These are phyloP conservation scores for Anastrepha obliqua DNA, from an alignment of 1,140 invertebrate genomes.

Conservation along the genomic window DNA sequence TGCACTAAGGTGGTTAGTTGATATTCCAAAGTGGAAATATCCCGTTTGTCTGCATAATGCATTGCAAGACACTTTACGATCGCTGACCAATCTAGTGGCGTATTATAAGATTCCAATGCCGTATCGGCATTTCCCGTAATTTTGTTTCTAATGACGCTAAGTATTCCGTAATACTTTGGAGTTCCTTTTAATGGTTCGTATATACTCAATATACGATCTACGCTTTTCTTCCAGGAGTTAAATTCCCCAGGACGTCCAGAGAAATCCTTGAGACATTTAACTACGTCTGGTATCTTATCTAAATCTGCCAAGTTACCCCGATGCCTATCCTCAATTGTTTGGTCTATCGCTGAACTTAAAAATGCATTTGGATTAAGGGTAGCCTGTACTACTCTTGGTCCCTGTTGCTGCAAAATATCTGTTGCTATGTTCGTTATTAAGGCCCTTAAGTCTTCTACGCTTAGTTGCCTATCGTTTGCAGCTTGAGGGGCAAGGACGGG, in stretches of 20 bases:
- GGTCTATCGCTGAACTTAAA: too few relatives aligned
- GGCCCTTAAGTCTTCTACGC: too few relatives aligned
- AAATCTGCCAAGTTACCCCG: conserved; percentile 22
- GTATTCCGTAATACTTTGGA: conserved; percentile 5
- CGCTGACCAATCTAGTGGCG: conserved; percentile 40
- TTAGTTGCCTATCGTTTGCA: too few relatives aligned
- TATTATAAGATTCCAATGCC: conserved; percentile 56
- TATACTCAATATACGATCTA: not conserved
- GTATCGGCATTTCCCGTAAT: conserved; percentile 37
- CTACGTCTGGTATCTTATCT: conserved; percentile 14
- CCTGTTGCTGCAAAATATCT: too few relatives aligned
- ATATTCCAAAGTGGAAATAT: conserved; percentile 55
- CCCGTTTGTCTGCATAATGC: conserved; percentile 57
- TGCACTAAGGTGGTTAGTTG: conserved; percentile 56
- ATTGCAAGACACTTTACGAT: conserved; percentile 55
- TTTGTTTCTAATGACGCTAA: conserved; percentile 11
- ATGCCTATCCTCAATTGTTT: not conserved
- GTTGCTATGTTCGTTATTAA: too few relatives aligned
- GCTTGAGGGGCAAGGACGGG: too few relatives aligned
- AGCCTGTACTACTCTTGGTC: too few relatives aligned
- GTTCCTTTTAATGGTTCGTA: conserved; percentile 12
- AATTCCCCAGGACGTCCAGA: conserved; percentile 9
- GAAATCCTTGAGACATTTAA: conserved; percentile 21
- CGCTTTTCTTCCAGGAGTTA: conserved; percentile 54
- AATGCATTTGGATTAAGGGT: too few relatives aligned